A percentile compares a stretch with the other conserved stretches of the same genome.
These are phyloP conservation scores for Arctopsyche grandis DNA, from an alignment of 1,140 invertebrate species.

Conservation along the genomic window DNA sequence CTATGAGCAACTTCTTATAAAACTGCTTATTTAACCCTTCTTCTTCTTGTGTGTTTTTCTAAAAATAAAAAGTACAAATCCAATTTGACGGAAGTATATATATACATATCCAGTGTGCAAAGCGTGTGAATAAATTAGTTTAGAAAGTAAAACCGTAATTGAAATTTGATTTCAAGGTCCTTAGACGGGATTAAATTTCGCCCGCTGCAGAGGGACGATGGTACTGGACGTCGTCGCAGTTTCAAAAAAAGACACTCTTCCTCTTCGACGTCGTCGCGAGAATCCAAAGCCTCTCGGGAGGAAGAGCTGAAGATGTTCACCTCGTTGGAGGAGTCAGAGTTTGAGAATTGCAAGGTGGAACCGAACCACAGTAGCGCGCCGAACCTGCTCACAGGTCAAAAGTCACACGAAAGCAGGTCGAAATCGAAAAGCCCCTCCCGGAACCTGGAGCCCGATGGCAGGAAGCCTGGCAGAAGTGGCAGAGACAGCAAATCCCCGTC, in stretches of 20 bases:
- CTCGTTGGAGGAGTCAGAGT: conserved; percentile 69
- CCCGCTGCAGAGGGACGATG: conserved; percentile 68
- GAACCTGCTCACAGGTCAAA: conserved; percentile 63
- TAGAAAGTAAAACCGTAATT: no score
- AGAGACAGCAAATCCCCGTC: conserved; percentile 40
- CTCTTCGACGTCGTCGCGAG: conserved; percentile 67
- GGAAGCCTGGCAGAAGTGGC: neutral
- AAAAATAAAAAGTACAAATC: neutral
- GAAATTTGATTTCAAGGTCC: conserved; percentile 60
- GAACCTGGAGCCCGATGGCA: conserved; percentile 36
- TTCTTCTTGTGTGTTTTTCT: neutral
- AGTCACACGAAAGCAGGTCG: conserved; percentile 43
- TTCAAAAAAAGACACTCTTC: conserved; percentile 69
- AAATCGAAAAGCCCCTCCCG: conserved; percentile 58
- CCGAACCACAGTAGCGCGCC: conserved; percentile 61
- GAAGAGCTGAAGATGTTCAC: conserved; percentile 71
- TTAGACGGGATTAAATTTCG: conserved; percentile 69
- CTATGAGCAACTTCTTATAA: neutral
- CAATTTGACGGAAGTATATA: conserved; percentile 3
- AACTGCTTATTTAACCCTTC: conserved; percentile 22
- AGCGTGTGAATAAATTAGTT: neutral
- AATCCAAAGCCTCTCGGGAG: conserved; percentile 67
- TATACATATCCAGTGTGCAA: neutral
- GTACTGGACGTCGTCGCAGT: conserved; percentile 66
- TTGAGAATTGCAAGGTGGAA: conserved; percentile 58